A percentile compares a stretch with the other conserved stretches of the same genome.
Conservation (phyloP, 2,888 invertebrate genomes). For the Panzeria rudis region DNA sequence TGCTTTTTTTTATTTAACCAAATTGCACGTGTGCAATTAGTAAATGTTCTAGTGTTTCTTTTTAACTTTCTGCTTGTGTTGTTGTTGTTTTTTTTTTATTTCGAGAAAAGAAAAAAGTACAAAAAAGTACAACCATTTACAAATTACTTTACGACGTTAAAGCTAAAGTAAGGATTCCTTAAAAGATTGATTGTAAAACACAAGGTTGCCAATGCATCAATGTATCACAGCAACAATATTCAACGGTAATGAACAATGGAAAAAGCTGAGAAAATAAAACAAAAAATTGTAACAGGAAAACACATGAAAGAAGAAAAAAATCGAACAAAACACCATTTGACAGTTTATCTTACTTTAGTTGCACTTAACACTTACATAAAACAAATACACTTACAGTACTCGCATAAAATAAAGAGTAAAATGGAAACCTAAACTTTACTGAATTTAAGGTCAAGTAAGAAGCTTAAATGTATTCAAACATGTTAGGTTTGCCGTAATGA, state of each 20-base stretch:
- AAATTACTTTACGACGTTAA: slow-evolving; percentile 68
- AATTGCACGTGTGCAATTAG: slow-evolving; percentile 65
- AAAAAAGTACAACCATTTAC: slow-evolving; percentile 60
- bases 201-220: slow-evolving; percentile 55
- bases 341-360: slow-evolving; percentile 65
- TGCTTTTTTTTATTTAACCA: slow-evolving; percentile 35
- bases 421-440: background rate
- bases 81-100: background rate
- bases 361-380: slow-evolving; percentile 62
- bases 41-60: slow-evolving; percentile 45
- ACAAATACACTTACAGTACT: background rate
- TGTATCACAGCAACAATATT: slow-evolving; percentile 18
- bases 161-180: slow-evolving; percentile 61
- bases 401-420: background rate
- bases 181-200: slow-evolving; percentile 66
- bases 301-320: slow-evolving; percentile 10
- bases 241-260: slow-evolving; percentile 25
- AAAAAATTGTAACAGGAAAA: slow-evolving; percentile 14
- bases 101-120: background rate
- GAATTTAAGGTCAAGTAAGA: background rate
- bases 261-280: slow-evolving; percentile 11
- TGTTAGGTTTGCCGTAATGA: too few species aligned
- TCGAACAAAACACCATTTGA: slow-evolving; percentile 57
- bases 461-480: too few species aligned
- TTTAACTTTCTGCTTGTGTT: slow-evolving; percentile 8